Evolutionary conservation across 53 echinoderm and acorn worm species (phyloP).

Genomic region (Henricia sp.): DNA sequence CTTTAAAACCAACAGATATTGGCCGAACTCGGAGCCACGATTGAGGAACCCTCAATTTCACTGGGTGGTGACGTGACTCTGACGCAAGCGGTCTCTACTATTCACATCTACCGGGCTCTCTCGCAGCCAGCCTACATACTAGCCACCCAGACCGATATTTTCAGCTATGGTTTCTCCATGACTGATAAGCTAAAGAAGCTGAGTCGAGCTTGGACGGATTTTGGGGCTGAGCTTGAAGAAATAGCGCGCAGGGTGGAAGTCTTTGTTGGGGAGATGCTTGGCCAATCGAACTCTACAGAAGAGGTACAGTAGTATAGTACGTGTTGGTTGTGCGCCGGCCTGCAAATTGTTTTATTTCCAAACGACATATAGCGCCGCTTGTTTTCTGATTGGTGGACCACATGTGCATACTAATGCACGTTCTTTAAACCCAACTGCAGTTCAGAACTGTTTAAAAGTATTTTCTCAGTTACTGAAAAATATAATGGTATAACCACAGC

Average conservation of each 20-base stretch:
- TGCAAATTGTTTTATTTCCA: too few relatives aligned
- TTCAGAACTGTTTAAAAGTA: too few relatives aligned
- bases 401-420: too few relatives aligned
- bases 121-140: slow-evolving; percentile 49
- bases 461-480: too few relatives aligned
- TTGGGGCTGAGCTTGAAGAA: slow-evolving; percentile 22
- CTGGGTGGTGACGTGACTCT: slow-evolving; percentile 29
- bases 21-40: slow-evolving; percentile 14
- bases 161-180: slow-evolving; percentile 33
- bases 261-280: slow-evolving; percentile 33
- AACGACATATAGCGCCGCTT: too few relatives aligned
- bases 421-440: too few relatives aligned
- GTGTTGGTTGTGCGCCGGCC: too few relatives aligned
- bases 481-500: too few relatives aligned
- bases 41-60: slow-evolving; percentile 3
- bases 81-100: slow-evolving; percentile 36
- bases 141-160: slow-evolving; percentile 38
- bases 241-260: slow-evolving; percentile 26
- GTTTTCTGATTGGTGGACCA: too few relatives aligned
- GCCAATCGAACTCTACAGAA: slow-evolving; percentile 14
- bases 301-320: slow-evolving; percentile 32
- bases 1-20: background rate
- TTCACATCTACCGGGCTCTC: slow-evolving; percentile 39
- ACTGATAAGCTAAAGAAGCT: background rate
- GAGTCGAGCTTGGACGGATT: slow-evolving; percentile 28